Percentiles rank a stretch among this genome's conserved stretches.
Evolutionary conservation across 2,888 invertebrate species (phyloP).

Genomic region (Drosophila ustulata): DNA sequence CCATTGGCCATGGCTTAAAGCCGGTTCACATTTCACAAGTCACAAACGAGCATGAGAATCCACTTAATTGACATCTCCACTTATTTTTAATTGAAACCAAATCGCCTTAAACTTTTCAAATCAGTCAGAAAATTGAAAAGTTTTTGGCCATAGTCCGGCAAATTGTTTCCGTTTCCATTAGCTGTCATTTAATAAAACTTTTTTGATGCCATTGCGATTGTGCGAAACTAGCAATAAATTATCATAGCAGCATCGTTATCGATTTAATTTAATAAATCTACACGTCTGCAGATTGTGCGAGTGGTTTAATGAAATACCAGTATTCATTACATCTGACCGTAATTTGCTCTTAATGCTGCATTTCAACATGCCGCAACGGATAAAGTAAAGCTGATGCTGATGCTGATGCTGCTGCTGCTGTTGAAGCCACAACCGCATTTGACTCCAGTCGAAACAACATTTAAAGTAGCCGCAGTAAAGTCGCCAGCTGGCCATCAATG

Average conservation of each 20-base stretch:
- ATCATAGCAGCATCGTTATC: neutral
- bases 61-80: constrained; percentile 11
- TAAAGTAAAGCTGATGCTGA: constrained; percentile 25
- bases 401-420: constrained; percentile 4
- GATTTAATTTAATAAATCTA: constrained; percentile 7
- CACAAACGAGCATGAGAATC: constrained; percentile 15
- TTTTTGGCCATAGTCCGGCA: neutral
- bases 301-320: constrained; percentile 1
- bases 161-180: constrained; percentile 1
- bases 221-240: constrained; percentile 1
- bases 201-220: neutral
- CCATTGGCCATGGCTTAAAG: constrained; percentile 31
- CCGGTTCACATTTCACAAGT: constrained; percentile 10
- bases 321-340: neutral
- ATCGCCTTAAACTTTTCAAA: constrained; percentile 28
- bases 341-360: constrained; percentile 9
- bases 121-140: constrained; percentile 8
- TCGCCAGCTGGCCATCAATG: constrained; percentile 5
- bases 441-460: constrained; percentile 41
- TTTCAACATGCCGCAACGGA: constrained; percentile 6
- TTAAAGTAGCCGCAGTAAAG: constrained; percentile 52
- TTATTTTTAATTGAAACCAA: constrained; percentile 31
- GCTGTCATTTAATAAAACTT: neutral
- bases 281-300: neutral
- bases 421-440: constrained; percentile 40